A percentile compares a stretch with the other conserved stretches of the same genome.
Conservation (phyloP, 2,113 vertebrate species). For the Eleginops maclovinus region DNA sequence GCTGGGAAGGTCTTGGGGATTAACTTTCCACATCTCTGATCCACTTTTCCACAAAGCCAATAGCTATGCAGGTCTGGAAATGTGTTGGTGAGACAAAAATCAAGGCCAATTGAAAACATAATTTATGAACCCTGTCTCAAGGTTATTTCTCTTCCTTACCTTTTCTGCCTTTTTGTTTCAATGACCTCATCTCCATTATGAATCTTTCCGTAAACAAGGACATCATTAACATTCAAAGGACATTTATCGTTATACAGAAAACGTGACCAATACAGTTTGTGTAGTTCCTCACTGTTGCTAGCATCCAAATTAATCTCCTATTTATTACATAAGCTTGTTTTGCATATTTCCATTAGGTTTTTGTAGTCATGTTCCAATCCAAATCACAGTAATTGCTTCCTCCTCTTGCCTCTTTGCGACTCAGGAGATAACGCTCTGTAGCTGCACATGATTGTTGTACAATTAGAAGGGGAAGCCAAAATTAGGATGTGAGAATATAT, state of each 20-base stretch:
- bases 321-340: conserved; percentile 64
- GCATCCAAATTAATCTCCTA: conserved; percentile 45
- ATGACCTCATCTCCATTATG: conserved; percentile 58
- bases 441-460: conserved; percentile 61
- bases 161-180: conserved; percentile 40
- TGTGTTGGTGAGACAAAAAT: conserved; percentile 71
- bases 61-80: conserved; percentile 70
- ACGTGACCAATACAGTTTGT: conserved; percentile 24
- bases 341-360: conserved; percentile 61
- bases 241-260: conserved; percentile 35
- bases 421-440: conserved; percentile 54
- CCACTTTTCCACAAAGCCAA: conserved; percentile 77
- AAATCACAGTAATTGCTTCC: conserved; percentile 72
- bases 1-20: conserved; percentile 73
- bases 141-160: conserved; percentile 63
- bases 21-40: conserved; percentile 81
- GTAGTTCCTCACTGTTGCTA: conserved; percentile 21
- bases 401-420: conserved; percentile 54
- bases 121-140: conserved; percentile 62
- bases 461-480: conserved; percentile 52
- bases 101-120: conserved; percentile 68
- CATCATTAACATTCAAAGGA: conserved; percentile 42
- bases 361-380: conserved; percentile 38
- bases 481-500: conserved; percentile 47
- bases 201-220: conserved; percentile 56